Evolutionary conservation across 2,113 vertebrate genomes (phyloP).

Genomic region (Oxygymnocypris stewartii): DNA sequence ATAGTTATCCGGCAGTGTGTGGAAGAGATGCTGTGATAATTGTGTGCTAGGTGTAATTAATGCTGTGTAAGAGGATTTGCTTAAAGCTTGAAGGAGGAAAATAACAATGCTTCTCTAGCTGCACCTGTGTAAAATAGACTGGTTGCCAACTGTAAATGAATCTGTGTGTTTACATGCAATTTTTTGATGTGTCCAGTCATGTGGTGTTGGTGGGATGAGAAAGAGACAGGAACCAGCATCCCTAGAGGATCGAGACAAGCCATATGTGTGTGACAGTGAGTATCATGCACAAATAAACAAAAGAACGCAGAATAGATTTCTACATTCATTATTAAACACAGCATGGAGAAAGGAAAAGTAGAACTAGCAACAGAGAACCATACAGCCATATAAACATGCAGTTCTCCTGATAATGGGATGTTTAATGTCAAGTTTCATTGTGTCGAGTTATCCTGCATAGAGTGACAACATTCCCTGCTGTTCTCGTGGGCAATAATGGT

Average conservation of each 20-base stretch:
- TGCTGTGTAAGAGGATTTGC: slow-evolving; percentile 36
- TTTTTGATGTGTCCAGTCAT: slow-evolving; percentile 73
- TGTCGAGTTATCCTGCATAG: neutral
- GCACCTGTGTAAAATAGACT: slow-evolving; percentile 20
- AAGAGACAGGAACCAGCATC: slow-evolving; percentile 86
- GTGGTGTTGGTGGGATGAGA: slow-evolving; percentile 87
- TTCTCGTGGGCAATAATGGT: neutral
- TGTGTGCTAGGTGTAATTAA: slow-evolving; percentile 22
- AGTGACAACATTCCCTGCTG: neutral
- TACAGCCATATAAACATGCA: neutral
- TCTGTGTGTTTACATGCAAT: slow-evolving; percentile 33
- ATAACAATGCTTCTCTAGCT: neutral
- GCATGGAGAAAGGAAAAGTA: neutral
- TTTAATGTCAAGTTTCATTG: neutral
- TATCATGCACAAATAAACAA: slow-evolving; percentile 39
- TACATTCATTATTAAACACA: neutral
- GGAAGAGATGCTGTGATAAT: slow-evolving; percentile 43
- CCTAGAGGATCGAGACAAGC: slow-evolving; percentile 92
- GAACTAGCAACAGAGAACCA: neutral
- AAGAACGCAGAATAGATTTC: neutral
- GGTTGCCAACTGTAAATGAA: slow-evolving; percentile 19
- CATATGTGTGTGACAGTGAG: slow-evolving; percentile 96
- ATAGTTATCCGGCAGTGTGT: slow-evolving; percentile 33
- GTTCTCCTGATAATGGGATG: neutral
- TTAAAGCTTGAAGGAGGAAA: slow-evolving; percentile 14